phyloP scores from a whole-genome alignment of 2,113 vertebrate species.

The Chamaetylas fuelleborni region DNA sequence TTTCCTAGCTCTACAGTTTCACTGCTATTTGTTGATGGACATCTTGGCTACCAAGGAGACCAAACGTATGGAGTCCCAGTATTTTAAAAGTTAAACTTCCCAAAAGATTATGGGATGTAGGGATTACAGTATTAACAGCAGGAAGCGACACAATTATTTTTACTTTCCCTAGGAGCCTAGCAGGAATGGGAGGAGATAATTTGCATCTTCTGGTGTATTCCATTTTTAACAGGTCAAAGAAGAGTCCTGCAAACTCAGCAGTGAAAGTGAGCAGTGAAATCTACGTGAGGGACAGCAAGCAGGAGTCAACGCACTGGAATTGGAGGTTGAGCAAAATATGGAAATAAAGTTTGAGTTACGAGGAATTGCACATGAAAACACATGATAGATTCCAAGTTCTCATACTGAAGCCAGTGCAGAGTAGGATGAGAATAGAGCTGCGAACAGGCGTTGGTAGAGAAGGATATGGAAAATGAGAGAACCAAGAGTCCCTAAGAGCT shows the following conservation, averaged over 20 bases:
- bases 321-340: not conserved
- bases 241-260: not conserved
- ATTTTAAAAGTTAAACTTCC: not conserved
- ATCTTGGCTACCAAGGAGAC: not conserved
- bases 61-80: accelerated
- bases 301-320: not conserved
- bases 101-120: not conserved
- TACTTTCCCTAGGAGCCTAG: not conserved
- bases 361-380: not conserved
- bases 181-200: not conserved
- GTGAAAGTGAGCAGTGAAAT: not conserved
- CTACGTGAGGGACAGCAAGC: accelerated
- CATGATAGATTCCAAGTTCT: not conserved
- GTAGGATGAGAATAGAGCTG: not conserved
- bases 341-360: not conserved
- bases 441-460: not conserved
- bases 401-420: not conserved
- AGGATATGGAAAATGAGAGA: not conserved
- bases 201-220: not conserved
- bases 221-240: not conserved
- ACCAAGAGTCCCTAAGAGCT: not conserved
- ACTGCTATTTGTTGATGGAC: not conserved
- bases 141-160: not conserved
- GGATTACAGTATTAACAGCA: not conserved
- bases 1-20: not conserved